These are phyloP conservation scores for Meleagris gallopavo DNA, from an alignment of 2,113 vertebrate species.

Conservation along the genomic window DNA sequence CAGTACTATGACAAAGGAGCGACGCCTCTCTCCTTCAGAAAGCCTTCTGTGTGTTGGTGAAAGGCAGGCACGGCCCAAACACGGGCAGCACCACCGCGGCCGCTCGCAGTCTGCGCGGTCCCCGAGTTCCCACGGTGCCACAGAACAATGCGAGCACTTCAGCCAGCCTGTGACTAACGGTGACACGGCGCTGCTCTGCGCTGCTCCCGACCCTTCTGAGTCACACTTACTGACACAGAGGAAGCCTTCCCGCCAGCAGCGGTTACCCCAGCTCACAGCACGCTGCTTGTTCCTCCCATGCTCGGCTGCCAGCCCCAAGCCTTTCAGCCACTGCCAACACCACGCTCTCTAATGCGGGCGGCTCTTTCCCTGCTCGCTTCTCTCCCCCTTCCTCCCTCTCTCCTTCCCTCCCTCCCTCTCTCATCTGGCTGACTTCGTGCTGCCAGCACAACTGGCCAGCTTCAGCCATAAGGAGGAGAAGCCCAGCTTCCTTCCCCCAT, in stretches of 20 bases:
- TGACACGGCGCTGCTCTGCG: not conserved
- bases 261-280: accelerated
- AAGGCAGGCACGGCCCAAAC: not conserved
- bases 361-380: not conserved
- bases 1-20: not conserved
- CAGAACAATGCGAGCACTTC: not conserved
- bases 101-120: accelerated
- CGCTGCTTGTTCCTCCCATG: not conserved
- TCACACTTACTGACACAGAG: not conserved
- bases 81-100: not conserved
- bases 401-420: not conserved
- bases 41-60: accelerated
- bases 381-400: not conserved
- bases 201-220: not conserved
- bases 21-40: not conserved
- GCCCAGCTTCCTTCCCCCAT: not conserved
- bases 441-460: not conserved
- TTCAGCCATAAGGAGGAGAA: not conserved
- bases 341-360: not conserved
- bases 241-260: not conserved
- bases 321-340: not conserved
- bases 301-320: not conserved
- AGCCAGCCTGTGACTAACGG: not conserved
- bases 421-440: not conserved
- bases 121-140: accelerated